Conservation (phyloP, 1,140 invertebrate species). For the Belonocnema kinseyi region DNA sequence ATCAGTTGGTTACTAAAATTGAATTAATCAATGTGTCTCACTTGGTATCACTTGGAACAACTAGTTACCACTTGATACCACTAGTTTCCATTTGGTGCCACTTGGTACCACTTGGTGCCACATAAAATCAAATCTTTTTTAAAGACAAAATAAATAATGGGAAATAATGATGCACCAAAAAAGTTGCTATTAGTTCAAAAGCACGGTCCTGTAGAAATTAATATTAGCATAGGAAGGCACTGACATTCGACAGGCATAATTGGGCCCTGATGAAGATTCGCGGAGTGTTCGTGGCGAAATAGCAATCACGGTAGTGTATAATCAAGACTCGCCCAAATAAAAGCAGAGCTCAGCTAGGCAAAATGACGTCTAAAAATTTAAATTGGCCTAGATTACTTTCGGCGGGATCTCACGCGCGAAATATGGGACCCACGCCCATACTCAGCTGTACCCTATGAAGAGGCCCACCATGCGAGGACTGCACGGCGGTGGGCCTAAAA, state of each 20-base stretch:
- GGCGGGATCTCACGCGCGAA: conserved; percentile 45
- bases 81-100: too few species aligned
- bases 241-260: conserved; percentile 25
- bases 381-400: conserved; percentile 64
- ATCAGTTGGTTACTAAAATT: too few species aligned
- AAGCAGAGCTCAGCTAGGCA: conserved; percentile 44
- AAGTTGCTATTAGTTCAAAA: too few species aligned
- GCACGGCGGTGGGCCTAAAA: conserved; percentile 43
- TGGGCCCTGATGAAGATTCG: conserved; percentile 46
- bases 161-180: too few species aligned
- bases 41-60: too few species aligned
- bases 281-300: conserved; percentile 54
- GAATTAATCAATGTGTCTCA: too few species aligned
- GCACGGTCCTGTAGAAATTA: too few species aligned
- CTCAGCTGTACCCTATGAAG: neutral
- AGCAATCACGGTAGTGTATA: conserved; percentile 60
- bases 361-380: conserved; percentile 64
- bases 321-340: conserved; percentile 55
- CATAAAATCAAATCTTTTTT: too few species aligned
- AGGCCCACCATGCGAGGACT: conserved; percentile 48
- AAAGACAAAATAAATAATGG: too few species aligned
- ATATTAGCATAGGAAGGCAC: neutral
- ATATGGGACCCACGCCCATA: conserved; percentile 13
- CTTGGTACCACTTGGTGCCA: too few species aligned
- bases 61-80: too few species aligned